Percentiles rank a stretch among this genome's conserved stretches.
Evolutionary conservation across 2,797 vertebrate genomes (phyloP).

Genomic region (Hoplostethus atlanticus): DNA sequence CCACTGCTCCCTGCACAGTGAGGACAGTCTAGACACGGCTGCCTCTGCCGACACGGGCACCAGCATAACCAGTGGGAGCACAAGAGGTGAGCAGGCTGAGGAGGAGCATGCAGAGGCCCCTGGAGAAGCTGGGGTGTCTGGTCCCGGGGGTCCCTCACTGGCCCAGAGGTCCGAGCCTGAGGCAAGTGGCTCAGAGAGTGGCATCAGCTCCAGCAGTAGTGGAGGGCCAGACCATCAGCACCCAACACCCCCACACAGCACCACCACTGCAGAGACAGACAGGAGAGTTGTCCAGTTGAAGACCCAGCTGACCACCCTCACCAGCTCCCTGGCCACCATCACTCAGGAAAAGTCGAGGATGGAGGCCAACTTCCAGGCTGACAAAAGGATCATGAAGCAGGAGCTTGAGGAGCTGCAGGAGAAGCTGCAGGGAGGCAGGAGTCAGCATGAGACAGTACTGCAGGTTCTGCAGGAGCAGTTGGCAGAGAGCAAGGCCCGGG

Average conservation of each 20-base stretch:
- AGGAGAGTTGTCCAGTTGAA: constrained; percentile 85
- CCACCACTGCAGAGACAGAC: constrained; percentile 73
- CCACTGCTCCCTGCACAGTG: constrained; percentile 88
- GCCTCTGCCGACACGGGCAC: constrained; percentile 82
- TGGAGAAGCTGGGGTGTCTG: neutral
- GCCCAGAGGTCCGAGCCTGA: constrained; percentile 71
- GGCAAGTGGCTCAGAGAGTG: constrained; percentile 77
- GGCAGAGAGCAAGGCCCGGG: constrained; percentile 88
- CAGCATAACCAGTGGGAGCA: constrained; percentile 76
- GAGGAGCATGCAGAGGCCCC: constrained; percentile 75
- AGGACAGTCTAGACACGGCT: constrained; percentile 87
- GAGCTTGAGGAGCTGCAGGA: constrained; percentile 87
- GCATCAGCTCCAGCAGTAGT: constrained; percentile 78
- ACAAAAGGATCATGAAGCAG: constrained; percentile 92
- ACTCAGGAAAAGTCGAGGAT: constrained; percentile 96
- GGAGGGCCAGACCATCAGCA: constrained; percentile 50
- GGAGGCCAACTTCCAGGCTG: constrained; percentile 94
- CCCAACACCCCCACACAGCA: constrained; percentile 13
- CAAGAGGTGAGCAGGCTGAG: constrained; percentile 80
- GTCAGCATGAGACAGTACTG: constrained; percentile 81
- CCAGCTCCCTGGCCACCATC: constrained; percentile 90
- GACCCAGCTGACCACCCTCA: constrained; percentile 91
- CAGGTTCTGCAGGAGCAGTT: constrained; percentile 85
- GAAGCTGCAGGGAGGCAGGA: constrained; percentile 70
- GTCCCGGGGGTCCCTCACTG: neutral